phyloP scores from a whole-genome alignment of 1,140 invertebrate species.

The Probaryconus sp. region DNA sequence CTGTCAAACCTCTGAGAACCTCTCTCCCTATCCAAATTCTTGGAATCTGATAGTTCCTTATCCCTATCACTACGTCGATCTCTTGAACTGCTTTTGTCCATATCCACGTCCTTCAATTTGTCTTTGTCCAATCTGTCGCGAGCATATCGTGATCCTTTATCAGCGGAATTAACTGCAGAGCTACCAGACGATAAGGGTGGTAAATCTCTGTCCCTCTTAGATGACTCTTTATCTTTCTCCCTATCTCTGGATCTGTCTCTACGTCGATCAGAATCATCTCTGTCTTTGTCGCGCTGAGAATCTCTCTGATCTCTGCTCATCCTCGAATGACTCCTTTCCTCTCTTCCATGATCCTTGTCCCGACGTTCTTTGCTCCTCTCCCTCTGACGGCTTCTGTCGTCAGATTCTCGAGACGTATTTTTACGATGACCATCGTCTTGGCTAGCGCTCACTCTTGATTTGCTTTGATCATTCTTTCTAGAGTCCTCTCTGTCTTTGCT shows the following conservation, averaged over 20 bases:
- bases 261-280: conserved; percentile 66
- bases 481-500: conserved; percentile 71
- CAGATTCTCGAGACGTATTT: conserved; percentile 62
- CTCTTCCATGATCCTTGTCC: conserved; percentile 70
- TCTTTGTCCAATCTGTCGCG: conserved; percentile 67
- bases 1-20: conserved; percentile 67
- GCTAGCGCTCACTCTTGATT: conserved; percentile 53
- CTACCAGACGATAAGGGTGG: conserved; percentile 28
- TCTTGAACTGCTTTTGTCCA: conserved; percentile 64
- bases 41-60: conserved; percentile 68
- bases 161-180: conserved; percentile 15
- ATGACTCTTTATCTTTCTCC: conserved; percentile 51
- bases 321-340: conserved; percentile 66
- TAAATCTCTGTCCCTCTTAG: conserved; percentile 52
- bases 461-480: conserved; percentile 63
- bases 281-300: conserved; percentile 72
- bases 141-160: conserved; percentile 65
- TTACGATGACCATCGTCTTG: conserved; percentile 70
- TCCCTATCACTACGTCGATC: conserved; percentile 74
- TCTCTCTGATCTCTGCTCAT: conserved; percentile 71
- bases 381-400: conserved; percentile 65
- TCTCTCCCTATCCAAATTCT: conserved; percentile 67
- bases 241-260: conserved; percentile 63
- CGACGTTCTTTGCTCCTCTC: conserved; percentile 70
- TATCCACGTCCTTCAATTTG: conserved; percentile 58